Percentiles rank a stretch among this genome's conserved stretches.
phyloP scores from a whole-genome alignment of 2,113 vertebrate species.

The Helogale parvula region DNA sequence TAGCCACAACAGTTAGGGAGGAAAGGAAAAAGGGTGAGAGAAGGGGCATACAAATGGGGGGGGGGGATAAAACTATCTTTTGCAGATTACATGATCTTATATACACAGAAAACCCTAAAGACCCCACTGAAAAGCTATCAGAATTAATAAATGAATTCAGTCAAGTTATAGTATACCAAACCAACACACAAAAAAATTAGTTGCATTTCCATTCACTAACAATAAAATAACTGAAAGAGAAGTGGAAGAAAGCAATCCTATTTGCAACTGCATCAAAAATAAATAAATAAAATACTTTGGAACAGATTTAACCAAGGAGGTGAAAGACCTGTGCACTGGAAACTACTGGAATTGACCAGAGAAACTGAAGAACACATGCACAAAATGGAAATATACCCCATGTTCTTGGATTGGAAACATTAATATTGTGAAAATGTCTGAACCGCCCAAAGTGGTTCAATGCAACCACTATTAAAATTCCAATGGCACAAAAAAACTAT shows the following conservation, averaged over 20 bases:
- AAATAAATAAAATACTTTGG: neutral
- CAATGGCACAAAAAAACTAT: neutral
- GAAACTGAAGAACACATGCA: neutral
- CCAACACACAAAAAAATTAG: neutral
- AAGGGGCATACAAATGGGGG: neutral
- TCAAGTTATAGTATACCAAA: neutral
- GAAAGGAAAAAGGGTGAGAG: neutral
- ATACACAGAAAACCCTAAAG: neutral
- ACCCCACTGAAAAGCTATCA: neutral
- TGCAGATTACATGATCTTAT: neutral
- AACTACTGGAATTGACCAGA: neutral
- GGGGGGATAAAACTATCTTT: neutral
- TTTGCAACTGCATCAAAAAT: neutral
- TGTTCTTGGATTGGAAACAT: neutral
- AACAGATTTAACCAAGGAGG: neutral
- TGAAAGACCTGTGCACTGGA: neutral
- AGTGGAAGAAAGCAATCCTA: neutral
- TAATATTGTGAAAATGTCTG: neutral
- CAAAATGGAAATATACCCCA: neutral
- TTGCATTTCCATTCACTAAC: neutral
- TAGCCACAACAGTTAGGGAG: neutral
- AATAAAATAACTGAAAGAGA: neutral
- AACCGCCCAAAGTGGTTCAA: neutral
- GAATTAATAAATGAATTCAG: neutral
- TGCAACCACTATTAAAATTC: neutral